Evolutionary conservation across 2,113 vertebrate genomes (phyloP).

Genomic region (Chaetodon auriga): DNA sequence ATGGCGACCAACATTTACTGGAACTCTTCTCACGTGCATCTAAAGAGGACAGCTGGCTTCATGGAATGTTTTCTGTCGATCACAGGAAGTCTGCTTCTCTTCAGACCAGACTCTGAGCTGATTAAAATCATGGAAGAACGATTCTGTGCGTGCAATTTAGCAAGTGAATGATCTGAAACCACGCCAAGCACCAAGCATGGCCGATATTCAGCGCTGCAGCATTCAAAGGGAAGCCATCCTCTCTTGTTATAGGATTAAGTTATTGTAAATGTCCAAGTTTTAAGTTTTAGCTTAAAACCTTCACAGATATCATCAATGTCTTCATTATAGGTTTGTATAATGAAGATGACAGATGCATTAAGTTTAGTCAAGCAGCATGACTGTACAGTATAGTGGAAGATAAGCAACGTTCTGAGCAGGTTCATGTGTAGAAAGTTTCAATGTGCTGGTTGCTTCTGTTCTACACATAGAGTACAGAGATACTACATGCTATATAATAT

Average conservation of each 20-base stretch:
- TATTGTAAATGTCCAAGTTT: neutral
- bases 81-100: slow-evolving; percentile 18
- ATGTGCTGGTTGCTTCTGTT: slow-evolving; percentile 42
- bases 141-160: slow-evolving; percentile 30
- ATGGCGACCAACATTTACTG: slow-evolving; percentile 5
- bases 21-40: neutral
- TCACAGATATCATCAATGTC: neutral
- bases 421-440: slow-evolving; percentile 9
- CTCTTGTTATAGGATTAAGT: neutral
- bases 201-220: slow-evolving; percentile 29
- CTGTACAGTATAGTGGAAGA: neutral
- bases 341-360: slow-evolving; percentile 14
- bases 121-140: slow-evolving; percentile 34
- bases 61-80: slow-evolving; percentile 68
- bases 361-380: slow-evolving; percentile 33
- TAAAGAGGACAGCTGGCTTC: slow-evolving; percentile 10
- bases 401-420: slow-evolving; percentile 11
- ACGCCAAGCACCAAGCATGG: slow-evolving; percentile 3
- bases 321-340: neutral
- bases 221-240: slow-evolving; percentile 11
- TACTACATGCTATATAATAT: neutral
- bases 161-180: slow-evolving; percentile 23
- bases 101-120: neutral
- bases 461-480: slow-evolving; percentile 10
- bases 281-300: neutral